These are phyloP conservation scores for Thalassaphorura encarpata DNA, from an alignment of 1,140 invertebrate species.

Conservation along the genomic window DNA sequence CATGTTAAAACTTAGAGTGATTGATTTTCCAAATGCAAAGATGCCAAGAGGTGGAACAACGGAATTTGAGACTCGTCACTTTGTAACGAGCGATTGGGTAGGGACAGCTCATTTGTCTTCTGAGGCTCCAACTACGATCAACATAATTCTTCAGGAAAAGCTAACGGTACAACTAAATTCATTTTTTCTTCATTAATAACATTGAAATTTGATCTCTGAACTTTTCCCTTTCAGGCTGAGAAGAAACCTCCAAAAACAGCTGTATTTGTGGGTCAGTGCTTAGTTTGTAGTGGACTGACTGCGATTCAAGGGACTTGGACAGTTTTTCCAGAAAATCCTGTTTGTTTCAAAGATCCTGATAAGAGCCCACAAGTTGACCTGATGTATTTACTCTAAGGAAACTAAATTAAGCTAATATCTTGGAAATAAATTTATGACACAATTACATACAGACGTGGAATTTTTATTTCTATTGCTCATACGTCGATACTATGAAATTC, in stretches of 20 bases:
- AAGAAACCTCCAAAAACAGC: conserved; percentile 7
- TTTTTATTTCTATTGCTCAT: no score
- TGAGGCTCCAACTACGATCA: conserved; percentile 12
- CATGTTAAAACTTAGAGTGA: background rate
- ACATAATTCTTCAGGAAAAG: conserved; percentile 14
- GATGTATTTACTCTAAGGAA: conserved; percentile 8
- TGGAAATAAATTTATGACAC: no score
- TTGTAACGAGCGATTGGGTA: conserved; percentile 5
- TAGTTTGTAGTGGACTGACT: background rate
- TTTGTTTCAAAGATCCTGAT: background rate
- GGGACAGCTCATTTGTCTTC: conserved; percentile 8
- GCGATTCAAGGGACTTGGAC: conserved; percentile 19
- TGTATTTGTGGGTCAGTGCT: conserved; percentile 14
- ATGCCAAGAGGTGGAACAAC: background rate
- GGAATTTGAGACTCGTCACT: background rate
- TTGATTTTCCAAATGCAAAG: no score
- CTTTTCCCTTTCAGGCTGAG: background rate
- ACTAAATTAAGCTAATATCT: no score
- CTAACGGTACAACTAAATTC: background rate
- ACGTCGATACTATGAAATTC: no score
- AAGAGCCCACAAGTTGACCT: background rate
- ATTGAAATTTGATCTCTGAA: background rate
- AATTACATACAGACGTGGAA: no score
- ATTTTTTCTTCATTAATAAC: background rate
- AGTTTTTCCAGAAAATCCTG: conserved; percentile 7